Percentiles rank a stretch among this genome's conserved stretches.
These are phyloP conservation scores for Cryptocephalus primarius DNA, from an alignment of 2,888 invertebrate species.

Conservation along the genomic window DNA sequence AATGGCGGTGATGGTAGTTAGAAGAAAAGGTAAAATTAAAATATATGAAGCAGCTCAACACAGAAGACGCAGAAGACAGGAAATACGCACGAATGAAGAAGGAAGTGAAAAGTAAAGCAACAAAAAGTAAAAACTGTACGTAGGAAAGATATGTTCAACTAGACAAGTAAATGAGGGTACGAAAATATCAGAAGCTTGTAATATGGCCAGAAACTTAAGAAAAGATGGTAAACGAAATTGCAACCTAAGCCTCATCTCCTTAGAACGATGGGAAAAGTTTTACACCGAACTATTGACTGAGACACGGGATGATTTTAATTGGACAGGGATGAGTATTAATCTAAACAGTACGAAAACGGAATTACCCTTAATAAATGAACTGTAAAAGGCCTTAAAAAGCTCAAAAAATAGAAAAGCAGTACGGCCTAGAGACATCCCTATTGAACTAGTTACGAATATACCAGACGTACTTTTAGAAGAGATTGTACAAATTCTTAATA, in stretches of 20 bases:
- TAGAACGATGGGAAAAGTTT: background rate
- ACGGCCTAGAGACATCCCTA: background rate
- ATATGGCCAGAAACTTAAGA: background rate
- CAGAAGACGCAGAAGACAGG: no score
- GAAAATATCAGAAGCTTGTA: background rate
- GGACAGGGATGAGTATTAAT: background rate
- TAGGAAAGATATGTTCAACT: no score
- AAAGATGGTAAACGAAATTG: no score
- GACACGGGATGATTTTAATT: background rate
- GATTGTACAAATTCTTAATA: background rate
- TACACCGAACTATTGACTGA: conserved; percentile 1
- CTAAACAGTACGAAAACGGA: background rate
- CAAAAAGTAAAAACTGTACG: background rate
- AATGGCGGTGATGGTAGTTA: no score
- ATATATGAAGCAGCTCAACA: no score
- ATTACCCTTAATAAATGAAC: background rate
- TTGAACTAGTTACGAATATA: background rate
- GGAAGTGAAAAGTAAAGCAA: background rate
- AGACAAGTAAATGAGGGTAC: background rate
- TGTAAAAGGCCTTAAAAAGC: background rate
- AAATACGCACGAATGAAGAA: background rate
- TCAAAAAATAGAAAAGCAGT: background rate
- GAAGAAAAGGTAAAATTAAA: no score
- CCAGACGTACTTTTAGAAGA: background rate
- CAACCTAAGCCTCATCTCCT: background rate